Percentiles rank a stretch among this genome's conserved stretches.
Conservation (phyloP, 2,113 vertebrate species). For the Muscicapa adusta region DNA sequence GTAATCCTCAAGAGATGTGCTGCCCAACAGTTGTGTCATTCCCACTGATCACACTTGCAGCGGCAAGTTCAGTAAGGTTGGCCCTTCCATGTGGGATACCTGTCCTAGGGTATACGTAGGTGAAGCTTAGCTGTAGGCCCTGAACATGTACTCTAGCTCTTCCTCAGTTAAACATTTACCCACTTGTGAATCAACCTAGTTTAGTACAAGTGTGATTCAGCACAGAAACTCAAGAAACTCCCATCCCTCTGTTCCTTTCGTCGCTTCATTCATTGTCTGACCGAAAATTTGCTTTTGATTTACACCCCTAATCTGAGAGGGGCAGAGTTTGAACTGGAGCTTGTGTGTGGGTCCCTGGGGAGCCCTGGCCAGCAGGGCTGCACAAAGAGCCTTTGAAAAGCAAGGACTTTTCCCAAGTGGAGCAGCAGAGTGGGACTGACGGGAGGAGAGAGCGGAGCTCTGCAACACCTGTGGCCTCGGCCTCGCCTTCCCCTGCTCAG, state of each 20-base stretch:
- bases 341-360: not conserved
- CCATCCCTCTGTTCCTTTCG: not conserved
- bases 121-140: not conserved
- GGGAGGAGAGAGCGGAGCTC: not conserved
- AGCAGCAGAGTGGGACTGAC: not conserved
- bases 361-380: not conserved
- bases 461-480: not conserved
- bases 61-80: not conserved
- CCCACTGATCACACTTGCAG: accelerated
- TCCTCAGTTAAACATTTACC: conserved; percentile 26
- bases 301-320: not conserved
- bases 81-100: not conserved
- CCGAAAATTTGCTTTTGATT: not conserved
- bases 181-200: not conserved
- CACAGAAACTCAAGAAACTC: not conserved
- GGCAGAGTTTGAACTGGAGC: not conserved
- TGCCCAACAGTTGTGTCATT: not conserved
- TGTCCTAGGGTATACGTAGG: not conserved
- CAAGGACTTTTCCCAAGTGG: not conserved
- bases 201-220: not conserved
- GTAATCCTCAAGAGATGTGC: not conserved
- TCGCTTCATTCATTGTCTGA: accelerated
- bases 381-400: not conserved
- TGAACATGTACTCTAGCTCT: not conserved
- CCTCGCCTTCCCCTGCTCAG: not conserved